These are phyloP conservation scores for Melieria omissa DNA, from an alignment of 2,888 invertebrate species.

Conservation along the genomic window DNA sequence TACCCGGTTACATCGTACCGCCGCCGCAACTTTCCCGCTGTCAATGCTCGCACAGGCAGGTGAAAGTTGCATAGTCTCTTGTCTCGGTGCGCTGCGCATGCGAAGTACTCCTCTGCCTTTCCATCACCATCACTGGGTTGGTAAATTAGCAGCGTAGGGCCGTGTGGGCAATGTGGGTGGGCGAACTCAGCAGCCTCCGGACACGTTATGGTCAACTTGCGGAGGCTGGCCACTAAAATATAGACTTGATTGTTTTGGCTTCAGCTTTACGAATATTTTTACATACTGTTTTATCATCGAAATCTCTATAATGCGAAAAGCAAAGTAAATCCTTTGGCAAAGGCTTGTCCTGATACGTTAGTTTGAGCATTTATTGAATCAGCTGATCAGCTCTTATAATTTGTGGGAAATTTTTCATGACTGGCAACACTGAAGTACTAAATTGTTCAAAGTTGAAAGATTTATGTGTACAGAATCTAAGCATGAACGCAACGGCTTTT, in stretches of 20 bases:
- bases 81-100: slow-evolving; percentile 86
- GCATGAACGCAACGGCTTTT: too few relatives aligned
- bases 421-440: too few relatives aligned
- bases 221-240: neutral
- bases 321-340: too few relatives aligned
- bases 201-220: slow-evolving; percentile 43
- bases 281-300: too few relatives aligned
- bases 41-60: slow-evolving; percentile 60
- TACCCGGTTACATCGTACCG: slow-evolving; percentile 25
- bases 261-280: neutral
- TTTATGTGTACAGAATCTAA: too few relatives aligned
- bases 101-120: slow-evolving; percentile 71
- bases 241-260: neutral
- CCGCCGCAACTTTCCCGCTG: slow-evolving; percentile 33
- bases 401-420: too few relatives aligned
- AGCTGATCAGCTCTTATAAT: too few relatives aligned
- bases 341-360: too few relatives aligned
- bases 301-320: too few relatives aligned
- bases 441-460: too few relatives aligned
- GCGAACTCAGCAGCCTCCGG: slow-evolving; percentile 67
- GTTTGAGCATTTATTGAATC: too few relatives aligned
- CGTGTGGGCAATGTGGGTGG: slow-evolving; percentile 80
- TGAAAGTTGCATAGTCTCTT: slow-evolving; percentile 81
- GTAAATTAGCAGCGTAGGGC: slow-evolving; percentile 80
- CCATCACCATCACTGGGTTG: neutral